Percentiles rank a stretch among this genome's conserved stretches.
These are phyloP conservation scores for Lasioglossum villosulum DNA, from an alignment of 2,888 invertebrate genomes.

Conservation along the genomic window DNA sequence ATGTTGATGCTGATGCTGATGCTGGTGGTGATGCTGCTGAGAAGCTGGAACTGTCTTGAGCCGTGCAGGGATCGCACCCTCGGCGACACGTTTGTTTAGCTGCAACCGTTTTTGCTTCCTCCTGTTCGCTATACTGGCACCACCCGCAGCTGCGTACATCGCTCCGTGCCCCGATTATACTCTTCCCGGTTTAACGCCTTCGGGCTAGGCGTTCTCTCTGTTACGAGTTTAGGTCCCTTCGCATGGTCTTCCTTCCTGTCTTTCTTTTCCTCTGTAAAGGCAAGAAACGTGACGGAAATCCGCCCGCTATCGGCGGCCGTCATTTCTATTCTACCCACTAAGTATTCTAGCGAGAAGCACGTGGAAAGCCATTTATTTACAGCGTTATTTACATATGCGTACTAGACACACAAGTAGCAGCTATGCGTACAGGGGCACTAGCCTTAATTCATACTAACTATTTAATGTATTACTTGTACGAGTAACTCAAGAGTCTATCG, in stretches of 20 bases:
- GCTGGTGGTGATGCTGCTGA: conserved; percentile 70
- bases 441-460: neutral
- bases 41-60: conserved; percentile 65
- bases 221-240: conserved; percentile 64
- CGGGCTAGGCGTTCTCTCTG: conserved; percentile 70
- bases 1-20: conserved; percentile 44
- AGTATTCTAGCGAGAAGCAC: conserved; percentile 55
- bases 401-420: conserved; percentile 14
- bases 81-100: conserved; percentile 80
- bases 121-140: conserved; percentile 94
- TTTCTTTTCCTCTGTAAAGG: conserved; percentile 73
- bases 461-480: neutral
- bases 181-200: conserved; percentile 72
- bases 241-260: conserved; percentile 63
- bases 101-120: conserved; percentile 86
- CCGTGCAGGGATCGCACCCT: conserved; percentile 62
- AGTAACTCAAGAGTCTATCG: conserved; percentile 16
- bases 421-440: conserved; percentile 13
- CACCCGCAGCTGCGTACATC: conserved; percentile 96
- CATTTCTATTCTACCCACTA: conserved; percentile 59
- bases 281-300: conserved; percentile 75
- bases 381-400: conserved; percentile 41
- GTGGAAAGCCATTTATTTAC: conserved; percentile 53
- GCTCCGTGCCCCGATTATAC: conserved; percentile 55
- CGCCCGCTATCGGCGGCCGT: conserved; percentile 71